A percentile compares a stretch with the other conserved stretches of the same genome.
Evolutionary conservation across 1,140 invertebrate species (phyloP).

Genomic region (Cylas formicarius): DNA sequence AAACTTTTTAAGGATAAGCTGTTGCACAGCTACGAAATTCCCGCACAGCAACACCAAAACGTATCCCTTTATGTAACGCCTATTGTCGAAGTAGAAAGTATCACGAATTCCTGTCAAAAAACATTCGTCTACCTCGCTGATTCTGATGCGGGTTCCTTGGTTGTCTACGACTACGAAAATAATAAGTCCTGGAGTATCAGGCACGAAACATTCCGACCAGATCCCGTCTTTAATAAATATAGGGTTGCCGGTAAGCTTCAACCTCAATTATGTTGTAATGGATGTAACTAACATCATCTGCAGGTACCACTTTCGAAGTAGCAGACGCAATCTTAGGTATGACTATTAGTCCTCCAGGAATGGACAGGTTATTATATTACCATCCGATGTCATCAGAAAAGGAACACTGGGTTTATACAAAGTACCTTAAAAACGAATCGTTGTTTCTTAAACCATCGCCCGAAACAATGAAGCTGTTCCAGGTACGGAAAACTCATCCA

Average conservation of each 20-base stretch:
- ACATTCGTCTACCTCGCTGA: slow-evolving; percentile 69
- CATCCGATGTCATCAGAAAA: too few species aligned
- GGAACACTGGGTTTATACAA: too few species aligned
- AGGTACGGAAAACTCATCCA: too few species aligned
- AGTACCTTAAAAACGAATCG: too few species aligned
- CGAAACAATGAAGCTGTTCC: too few species aligned
- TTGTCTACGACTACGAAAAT: slow-evolving; percentile 57
- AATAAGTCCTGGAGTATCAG: slow-evolving; percentile 56
- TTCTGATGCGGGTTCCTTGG: slow-evolving; percentile 54
- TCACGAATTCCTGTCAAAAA: slow-evolving; percentile 50
- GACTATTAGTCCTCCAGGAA: slow-evolving; percentile 2
- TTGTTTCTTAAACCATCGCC: too few species aligned
- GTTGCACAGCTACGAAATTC: slow-evolving; percentile 50
- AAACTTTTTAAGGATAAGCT: slow-evolving; percentile 40
- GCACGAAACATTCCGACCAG: slow-evolving; percentile 63
- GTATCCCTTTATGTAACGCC: slow-evolving; percentile 43
- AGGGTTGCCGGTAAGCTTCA: slow-evolving; percentile 46
- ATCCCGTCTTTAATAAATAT: slow-evolving; percentile 57
- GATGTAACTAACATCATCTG: too few species aligned
- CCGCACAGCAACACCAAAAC: slow-evolving; percentile 42
- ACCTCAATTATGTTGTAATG: too few species aligned
- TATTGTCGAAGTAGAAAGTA: slow-evolving; percentile 45
- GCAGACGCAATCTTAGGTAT: slow-evolving; percentile 1
- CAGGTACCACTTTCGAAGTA: neutral
- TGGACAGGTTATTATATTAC: too few species aligned